Percentiles rank a stretch among this genome's conserved stretches.
Conservation (phyloP, 2,888 invertebrate genomes). For the Lepidochrysops patricia region DNA sequence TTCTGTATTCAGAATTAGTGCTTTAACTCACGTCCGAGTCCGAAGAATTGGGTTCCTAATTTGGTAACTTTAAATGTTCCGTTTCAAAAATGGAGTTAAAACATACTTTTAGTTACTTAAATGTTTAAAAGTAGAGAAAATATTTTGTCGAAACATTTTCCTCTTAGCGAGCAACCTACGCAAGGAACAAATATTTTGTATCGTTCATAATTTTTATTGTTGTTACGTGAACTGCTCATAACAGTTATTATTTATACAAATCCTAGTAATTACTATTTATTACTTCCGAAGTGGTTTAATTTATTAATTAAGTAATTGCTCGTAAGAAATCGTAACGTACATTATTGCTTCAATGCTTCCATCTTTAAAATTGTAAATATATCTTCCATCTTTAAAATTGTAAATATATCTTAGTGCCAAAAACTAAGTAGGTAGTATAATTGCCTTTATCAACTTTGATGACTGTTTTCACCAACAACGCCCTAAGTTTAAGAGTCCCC, state of each 20-base stretch:
- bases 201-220: background rate
- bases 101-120: background rate
- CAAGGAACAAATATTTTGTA: too few relatives aligned
- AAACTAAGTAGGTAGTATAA: too few relatives aligned
- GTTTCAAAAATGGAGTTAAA: background rate
- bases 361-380: too few relatives aligned
- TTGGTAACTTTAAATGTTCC: background rate
- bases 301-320: background rate
- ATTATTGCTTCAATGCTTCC: too few relatives aligned
- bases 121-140: background rate
- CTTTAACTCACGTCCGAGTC: background rate
- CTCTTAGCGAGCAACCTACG: background rate
- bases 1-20: background rate
- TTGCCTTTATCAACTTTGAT: background rate
- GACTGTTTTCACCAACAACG: too few relatives aligned
- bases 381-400: too few relatives aligned
- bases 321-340: background rate
- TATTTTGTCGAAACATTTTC: background rate
- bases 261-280: background rate
- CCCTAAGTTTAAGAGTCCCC: too few relatives aligned
- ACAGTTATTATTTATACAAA: background rate
- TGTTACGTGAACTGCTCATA: background rate
- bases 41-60: background rate
- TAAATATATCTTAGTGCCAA: too few relatives aligned
- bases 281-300: background rate